phyloP scores from a whole-genome alignment of 2,888 invertebrate genomes.

The Osedax frankpressi region DNA sequence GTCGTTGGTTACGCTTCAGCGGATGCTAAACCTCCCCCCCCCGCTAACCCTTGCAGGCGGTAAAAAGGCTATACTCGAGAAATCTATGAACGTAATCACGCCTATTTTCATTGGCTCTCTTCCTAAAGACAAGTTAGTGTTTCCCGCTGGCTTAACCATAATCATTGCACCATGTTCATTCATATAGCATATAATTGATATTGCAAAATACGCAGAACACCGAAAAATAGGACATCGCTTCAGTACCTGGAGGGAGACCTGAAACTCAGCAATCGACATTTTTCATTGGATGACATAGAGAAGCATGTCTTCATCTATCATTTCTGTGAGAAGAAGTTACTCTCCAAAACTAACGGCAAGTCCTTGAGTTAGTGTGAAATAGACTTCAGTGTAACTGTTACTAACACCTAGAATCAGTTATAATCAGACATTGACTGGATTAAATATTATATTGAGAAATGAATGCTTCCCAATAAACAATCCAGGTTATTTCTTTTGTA shows the following conservation, averaged over 20 bases:
- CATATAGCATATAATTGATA: too few species aligned
- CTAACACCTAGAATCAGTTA: too few species aligned
- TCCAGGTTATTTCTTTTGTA: too few species aligned
- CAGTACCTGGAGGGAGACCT: background rate
- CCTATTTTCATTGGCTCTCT: background rate
- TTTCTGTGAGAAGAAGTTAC: background rate
- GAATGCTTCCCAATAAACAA: too few species aligned
- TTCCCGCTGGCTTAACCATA: background rate
- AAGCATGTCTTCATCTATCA: background rate
- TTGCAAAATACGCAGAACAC: background rate
- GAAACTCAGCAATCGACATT: background rate
- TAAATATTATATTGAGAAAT: too few species aligned
- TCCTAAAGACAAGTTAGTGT: background rate
- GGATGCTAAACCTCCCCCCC: background rate
- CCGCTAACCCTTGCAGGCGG: background rate
- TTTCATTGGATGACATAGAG: too few species aligned
- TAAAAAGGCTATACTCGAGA: background rate
- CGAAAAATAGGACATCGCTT: conserved; percentile 29
- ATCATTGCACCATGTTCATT: too few species aligned
- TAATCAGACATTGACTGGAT: too few species aligned
- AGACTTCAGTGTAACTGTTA: too few species aligned
- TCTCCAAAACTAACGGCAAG: conserved; percentile 26
- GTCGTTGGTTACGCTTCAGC: background rate
- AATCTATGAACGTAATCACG: background rate
- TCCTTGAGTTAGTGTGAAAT: too few species aligned